Conservation (phyloP, 2,113 vertebrate genomes). For the Coracopsis vasa region DNA sequence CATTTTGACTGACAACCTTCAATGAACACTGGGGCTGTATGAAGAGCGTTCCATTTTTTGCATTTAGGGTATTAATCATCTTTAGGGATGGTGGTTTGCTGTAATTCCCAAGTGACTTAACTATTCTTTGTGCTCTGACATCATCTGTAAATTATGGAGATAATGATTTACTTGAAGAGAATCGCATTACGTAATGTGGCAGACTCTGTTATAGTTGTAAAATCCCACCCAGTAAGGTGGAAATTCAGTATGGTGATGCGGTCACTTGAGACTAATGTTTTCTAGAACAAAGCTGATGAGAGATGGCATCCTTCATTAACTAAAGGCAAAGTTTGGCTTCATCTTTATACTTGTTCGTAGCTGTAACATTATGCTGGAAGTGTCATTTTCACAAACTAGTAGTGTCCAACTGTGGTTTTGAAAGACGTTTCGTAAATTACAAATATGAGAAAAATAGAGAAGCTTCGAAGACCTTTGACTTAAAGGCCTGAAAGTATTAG, state of each 20-base stretch:
- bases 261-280: neutral
- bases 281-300: neutral
- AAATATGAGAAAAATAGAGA: neutral
- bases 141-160: neutral
- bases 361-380: neutral
- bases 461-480: neutral
- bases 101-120: neutral
- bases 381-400: neutral
- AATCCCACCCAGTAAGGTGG: neutral
- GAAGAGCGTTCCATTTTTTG: neutral
- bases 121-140: neutral
- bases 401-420: neutral
- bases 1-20: neutral
- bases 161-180: neutral
- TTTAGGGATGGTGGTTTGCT: neutral
- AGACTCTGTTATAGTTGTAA: neutral
- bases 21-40: neutral
- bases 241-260: neutral
- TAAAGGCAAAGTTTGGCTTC: neutral
- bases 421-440: neutral
- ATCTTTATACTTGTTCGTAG: neutral
- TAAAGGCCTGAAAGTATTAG: neutral
- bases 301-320: neutral
- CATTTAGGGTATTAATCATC: neutral
- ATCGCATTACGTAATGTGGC: neutral